Evolutionary conservation across 2,888 invertebrate species (phyloP), one percentile per base, ranked within the genome.

Genomic region (Pheosia gnoma): DNA sequence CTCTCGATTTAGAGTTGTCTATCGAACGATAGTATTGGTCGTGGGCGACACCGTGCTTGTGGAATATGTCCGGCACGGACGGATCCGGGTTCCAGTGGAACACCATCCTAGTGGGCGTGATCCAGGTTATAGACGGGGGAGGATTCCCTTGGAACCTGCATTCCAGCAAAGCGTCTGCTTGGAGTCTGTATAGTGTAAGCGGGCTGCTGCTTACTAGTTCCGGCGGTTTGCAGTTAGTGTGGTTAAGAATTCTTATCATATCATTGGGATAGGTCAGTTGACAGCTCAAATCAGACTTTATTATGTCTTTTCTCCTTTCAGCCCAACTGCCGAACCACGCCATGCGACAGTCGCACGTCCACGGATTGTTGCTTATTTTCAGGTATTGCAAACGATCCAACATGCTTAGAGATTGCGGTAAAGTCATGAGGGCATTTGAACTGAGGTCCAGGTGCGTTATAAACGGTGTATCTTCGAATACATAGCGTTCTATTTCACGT

Each of bases 281-380:
- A 79, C 97, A 97, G 69, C 95, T 95, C 58, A 97, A 85, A 37
- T 95, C 95, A 0, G 95, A 95, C 70, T 94, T 94, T 60, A 93
- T 88, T 37, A 89, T 90, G 54, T 93, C 88, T 68, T 89, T 90
- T 58, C 93, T 88, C 68, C 84, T 89, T 61, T 95, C 95, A 9
- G 95, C 94, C 93, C 93, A 93, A 57, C 73, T 75, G 36, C 83
- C 87, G 72, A 97, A 95, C 97, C 97, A 97, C 70, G 95, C 95
- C 95, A 97, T 96, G 58, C 96, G 95, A 80, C 98, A 98, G 86
- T 98, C 97, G 90, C 98, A 98, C 25, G 96, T 95, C 96, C 97
- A 97, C 41, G 96, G 96, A 84, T 98, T 98, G 62, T 95, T 95
- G 47, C 95, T 93, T 71, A 98, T 94, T 71, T 95, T 95, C 41